Evolutionary conservation across 2,113 vertebrate genomes (phyloP).

Genomic region (Himantopus leucocephalus): DNA sequence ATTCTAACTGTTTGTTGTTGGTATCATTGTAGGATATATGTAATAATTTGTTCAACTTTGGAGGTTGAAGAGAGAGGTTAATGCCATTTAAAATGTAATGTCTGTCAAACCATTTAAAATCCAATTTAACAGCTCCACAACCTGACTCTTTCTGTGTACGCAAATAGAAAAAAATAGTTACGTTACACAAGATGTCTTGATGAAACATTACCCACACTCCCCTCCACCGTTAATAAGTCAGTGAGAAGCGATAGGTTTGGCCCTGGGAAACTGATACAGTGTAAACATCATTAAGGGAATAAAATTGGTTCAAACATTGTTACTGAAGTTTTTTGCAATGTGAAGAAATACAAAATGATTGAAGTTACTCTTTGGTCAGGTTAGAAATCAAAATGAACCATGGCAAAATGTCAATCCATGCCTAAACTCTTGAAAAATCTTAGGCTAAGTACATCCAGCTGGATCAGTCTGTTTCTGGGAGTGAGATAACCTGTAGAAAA

Average conservation of each 20-base stretch:
- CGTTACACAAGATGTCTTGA: constrained; percentile 33
- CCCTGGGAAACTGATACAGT: constrained; percentile 17
- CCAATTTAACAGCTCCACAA: constrained; percentile 56
- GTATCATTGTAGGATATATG: neutral
- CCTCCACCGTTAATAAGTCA: constrained; percentile 18
- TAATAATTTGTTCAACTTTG: constrained; percentile 28
- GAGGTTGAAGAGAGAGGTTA: constrained; percentile 63
- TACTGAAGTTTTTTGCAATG: constrained; percentile 30
- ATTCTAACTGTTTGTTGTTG: constrained; percentile 21
- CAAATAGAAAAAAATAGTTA: constrained; percentile 46
- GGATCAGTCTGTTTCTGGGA: neutral
- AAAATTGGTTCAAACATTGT: constrained; percentile 52
- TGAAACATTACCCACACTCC: constrained; percentile 55
- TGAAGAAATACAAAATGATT: constrained; percentile 33
- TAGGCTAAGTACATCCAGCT: neutral
- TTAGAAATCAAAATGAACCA: neutral
- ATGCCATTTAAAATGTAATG: constrained; percentile 58
- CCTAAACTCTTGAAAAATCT: neutral
- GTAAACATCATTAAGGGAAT: constrained; percentile 29
- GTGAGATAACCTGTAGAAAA: neutral
- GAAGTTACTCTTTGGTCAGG: constrained; percentile 31
- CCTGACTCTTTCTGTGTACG: constrained; percentile 25
- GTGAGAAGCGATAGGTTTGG: constrained; percentile 51
- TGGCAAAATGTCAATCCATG: neutral
- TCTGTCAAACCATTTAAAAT: constrained; percentile 60